phyloP scores from a whole-genome alignment of 2,797 vertebrate species.

The Anolis apletophallus region DNA sequence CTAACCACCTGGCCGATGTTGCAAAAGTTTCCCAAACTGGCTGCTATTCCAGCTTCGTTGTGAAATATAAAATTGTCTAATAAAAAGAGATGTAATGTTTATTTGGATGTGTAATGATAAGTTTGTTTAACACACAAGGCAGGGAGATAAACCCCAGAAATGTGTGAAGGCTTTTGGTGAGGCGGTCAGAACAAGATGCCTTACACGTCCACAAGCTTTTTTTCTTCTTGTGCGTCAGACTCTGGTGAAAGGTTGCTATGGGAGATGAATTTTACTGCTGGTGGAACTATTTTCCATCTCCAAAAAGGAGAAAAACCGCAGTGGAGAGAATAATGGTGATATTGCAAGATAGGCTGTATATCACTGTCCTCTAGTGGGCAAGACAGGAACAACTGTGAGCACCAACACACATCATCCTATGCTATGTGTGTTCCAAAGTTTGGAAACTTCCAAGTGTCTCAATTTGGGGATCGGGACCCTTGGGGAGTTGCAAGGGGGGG shows the following conservation, averaged over 20 bases:
- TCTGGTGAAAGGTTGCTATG: neutral
- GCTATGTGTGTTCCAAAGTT: neutral
- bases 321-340: fast-evolving
- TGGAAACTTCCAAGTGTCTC: no score
- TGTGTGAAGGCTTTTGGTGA: neutral
- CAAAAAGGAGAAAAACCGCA: no score
- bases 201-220: neutral
- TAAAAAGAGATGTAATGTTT: neutral
- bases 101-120: neutral
- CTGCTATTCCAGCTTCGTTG: neutral
- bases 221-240: neutral
- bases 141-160: neutral
- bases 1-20: neutral
- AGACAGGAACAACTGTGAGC: neutral
- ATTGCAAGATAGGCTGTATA: neutral
- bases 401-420: no score
- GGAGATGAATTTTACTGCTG: neutral
- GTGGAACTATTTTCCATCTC: neutral
- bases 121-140: neutral
- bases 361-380: neutral
- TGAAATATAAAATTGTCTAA: neutral
- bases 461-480: no score
- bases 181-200: neutral
- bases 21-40: neutral
- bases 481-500: no score